Conservation (phyloP, 2,888 invertebrate species). For the Drosophila rubida region DNA sequence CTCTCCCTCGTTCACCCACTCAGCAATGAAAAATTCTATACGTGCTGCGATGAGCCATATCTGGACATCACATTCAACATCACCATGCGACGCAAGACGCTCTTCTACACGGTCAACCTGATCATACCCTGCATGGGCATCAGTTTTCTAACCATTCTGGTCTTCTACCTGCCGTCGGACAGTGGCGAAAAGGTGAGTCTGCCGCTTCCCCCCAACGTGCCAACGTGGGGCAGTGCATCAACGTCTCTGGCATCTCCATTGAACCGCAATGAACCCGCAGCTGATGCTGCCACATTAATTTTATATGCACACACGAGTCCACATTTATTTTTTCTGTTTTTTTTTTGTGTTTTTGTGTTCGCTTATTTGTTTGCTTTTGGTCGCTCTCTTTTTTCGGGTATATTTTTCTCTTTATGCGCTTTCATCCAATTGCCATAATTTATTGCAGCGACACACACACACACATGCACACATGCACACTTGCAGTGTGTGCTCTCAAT, state of each 20-base stretch:
- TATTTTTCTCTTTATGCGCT: conserved; percentile 24
- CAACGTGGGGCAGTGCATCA: background rate
- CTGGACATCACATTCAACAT: conserved; percentile 99
- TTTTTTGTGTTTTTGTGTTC: background rate
- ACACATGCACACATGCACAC: background rate
- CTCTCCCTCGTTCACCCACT: conserved; percentile 62
- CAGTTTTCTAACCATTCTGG: conserved; percentile 97
- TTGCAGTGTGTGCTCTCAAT: conserved; percentile 36
- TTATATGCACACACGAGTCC: background rate
- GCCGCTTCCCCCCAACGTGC: too few relatives aligned
- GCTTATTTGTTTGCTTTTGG: background rate
- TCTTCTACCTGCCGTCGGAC: conserved; percentile 98
- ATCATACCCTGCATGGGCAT: conserved; percentile 99
- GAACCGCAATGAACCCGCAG: conserved; percentile 16
- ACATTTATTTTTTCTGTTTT: background rate
- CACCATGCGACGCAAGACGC: conserved; percentile 97
- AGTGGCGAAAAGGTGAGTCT: conserved; percentile 96
- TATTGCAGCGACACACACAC: conserved; percentile 45
- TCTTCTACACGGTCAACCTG: conserved; percentile 98
- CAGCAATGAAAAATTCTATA: conserved; percentile 96
- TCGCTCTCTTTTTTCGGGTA: conserved; percentile 4
- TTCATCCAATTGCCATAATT: conserved; percentile 67
- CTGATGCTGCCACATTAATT: conserved; percentile 18
- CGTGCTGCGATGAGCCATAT: conserved; percentile 98
- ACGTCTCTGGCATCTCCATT: background rate